phyloP scores from a whole-genome alignment of 1,140 invertebrate species.

The Drosophila parvula region DNA sequence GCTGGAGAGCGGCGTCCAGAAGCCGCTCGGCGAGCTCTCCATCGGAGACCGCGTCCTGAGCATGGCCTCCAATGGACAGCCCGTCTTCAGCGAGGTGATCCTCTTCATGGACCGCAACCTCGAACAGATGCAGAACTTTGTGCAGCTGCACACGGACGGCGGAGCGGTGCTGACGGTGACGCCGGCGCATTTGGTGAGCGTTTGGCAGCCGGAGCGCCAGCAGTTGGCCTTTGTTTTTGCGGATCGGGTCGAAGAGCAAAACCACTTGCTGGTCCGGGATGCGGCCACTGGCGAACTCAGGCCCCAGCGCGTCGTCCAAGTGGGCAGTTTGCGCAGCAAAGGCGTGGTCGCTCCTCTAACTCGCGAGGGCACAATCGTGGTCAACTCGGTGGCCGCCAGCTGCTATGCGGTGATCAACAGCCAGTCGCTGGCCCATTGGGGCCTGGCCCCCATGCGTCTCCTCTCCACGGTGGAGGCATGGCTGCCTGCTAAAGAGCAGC shows the following conservation, averaged over 20 bases:
- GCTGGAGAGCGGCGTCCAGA: constrained; percentile 85
- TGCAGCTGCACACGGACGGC: constrained; percentile 89
- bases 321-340: constrained; percentile 85
- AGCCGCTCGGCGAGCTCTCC: constrained; percentile 89
- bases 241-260: constrained; percentile 85
- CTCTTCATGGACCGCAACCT: constrained; percentile 94
- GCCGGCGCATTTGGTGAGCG: constrained; percentile 91
- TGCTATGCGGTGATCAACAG: constrained; percentile 97
- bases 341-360: constrained; percentile 97
- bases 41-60: constrained; percentile 93
- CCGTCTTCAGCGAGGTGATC: constrained; percentile 93
- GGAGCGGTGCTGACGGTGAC: constrained; percentile 91
- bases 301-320: constrained; percentile 87
- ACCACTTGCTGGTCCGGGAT: constrained; percentile 84
- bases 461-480: constrained; percentile 84
- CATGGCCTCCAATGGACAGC: constrained; percentile 87
- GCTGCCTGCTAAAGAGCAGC: constrained; percentile 61
- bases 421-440: constrained; percentile 92
- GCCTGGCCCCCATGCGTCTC: constrained; percentile 91
- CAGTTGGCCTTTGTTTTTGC: constrained; percentile 86
- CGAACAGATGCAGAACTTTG: constrained; percentile 88
- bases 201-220: constrained; percentile 78
- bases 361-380: constrained; percentile 92
- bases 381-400: constrained; percentile 95
- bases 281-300: constrained; percentile 84